Percentiles rank a stretch among this genome's conserved stretches.
These are phyloP conservation scores for Onychomys leucogaster DNA, from an alignment of 2,797 vertebrate genomes.

Conservation along the genomic window DNA sequence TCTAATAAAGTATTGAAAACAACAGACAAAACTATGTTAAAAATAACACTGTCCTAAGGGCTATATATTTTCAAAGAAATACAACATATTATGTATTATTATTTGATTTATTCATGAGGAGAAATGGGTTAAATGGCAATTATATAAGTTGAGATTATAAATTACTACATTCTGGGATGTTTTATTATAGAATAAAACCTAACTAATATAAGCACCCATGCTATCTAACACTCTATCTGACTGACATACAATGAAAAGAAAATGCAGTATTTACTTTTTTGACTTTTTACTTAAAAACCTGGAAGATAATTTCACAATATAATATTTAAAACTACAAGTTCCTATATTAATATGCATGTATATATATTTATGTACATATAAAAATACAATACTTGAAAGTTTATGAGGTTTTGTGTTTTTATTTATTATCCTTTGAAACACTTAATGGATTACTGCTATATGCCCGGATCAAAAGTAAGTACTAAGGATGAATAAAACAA, in stretches of 20 bases:
- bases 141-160: constrained; percentile 12
- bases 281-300: neutral
- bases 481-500: constrained; percentile 2
- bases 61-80: constrained; percentile 31
- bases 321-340: constrained; percentile 14
- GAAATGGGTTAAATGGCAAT: neutral
- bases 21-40: neutral
- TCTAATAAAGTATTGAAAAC: constrained; percentile 32
- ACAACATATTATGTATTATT: neutral
- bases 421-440: neutral
- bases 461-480: neutral
- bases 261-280: neutral
- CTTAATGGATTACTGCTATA: neutral
- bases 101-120: constrained; percentile 6
- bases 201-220: neutral
- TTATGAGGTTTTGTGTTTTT: neutral
- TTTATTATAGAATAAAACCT: neutral
- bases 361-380: neutral
- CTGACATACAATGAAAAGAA: constrained; percentile 1
- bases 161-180: neutral
- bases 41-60: neutral
- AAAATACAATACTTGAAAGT: neutral
- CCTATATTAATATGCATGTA: neutral
- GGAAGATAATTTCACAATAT: constrained; percentile 15
- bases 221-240: neutral